Base-by-base conservation (phyloP, 2,113 vertebrate genomes). In the Coracopsis vasa region DNA sequence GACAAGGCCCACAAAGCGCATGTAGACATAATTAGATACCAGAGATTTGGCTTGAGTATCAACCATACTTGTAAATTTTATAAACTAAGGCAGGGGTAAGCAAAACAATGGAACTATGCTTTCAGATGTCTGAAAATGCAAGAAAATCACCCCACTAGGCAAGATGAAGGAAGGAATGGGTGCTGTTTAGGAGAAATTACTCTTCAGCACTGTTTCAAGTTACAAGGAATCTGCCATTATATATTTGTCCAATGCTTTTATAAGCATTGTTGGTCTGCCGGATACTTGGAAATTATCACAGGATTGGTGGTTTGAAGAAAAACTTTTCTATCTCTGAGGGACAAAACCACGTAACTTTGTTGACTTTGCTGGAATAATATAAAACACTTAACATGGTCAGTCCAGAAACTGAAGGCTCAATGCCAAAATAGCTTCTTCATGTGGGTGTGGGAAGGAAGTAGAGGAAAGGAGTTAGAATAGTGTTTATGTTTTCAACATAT, bases 1-100 rank as follows among this genome's bases (percentile, higher is more conserved):
- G 74, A 90, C 72, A 85, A 47, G 65, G 42, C 39, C 47, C 50
- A 88, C 11, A 91, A 65, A 88, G 70, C 61, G 85, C 51, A 81
- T 21, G 3, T 4, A 83, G 20, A 33, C n/a, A 29, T 50, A 85
- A 78, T 56, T 44, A 92, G 10, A 7, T 13, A 48, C 80, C 56
- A 53, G 73, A 72, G 69, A 71, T 35, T 4, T 84, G 60, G 25
- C 60, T 74, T 20, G 12, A 54, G 19, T 27, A 24, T 29, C 27
- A 94, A 71, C 16, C 11, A 4, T 24, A 71, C 16, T 14, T 64
- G 23, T 45, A 42, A 35, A 58, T 31, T 28, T 86, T 50, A 27
- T 35, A 24, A 86, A 51, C 7, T 9, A 14, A 47, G n/a, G 86
- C 56, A 92, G 45, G 20, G 64, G 28, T 25, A 85, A 79, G 24